Percentiles rank a stretch among this genome's conserved stretches.
phyloP scores from a whole-genome alignment of 2,113 vertebrate genomes.

The Ictalurus punctatus region DNA sequence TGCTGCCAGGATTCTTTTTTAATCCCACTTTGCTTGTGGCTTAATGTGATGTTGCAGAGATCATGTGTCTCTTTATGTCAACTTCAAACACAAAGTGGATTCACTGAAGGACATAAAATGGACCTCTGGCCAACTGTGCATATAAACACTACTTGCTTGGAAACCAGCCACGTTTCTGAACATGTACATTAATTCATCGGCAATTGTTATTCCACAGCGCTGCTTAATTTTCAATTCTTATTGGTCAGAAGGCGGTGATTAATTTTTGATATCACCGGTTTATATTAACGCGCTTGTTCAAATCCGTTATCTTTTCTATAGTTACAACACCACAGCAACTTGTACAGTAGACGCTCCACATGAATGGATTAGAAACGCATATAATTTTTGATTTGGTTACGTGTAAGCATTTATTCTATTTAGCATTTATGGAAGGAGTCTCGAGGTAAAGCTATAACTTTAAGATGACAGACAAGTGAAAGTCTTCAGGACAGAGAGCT shows the following conservation, averaged over 20 bases:
- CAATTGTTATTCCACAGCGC: background rate
- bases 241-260: background rate
- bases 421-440: background rate
- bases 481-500: background rate
- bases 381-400: background rate
- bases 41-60: background rate
- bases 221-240: background rate
- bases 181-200: background rate
- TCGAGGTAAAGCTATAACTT: background rate
- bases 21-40: background rate
- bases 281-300: background rate
- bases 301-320: background rate
- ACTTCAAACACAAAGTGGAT: background rate
- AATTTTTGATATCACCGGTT: background rate
- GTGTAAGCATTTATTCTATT: background rate
- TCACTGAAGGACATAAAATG: background rate
- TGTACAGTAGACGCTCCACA: background rate
- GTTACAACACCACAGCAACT: background rate
- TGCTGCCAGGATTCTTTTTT: background rate
- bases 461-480: background rate
- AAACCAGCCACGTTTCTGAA: background rate
- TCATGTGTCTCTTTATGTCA: background rate
- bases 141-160: background rate
- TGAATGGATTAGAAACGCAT: background rate
- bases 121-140: background rate